Base-by-base conservation (phyloP, 2,797 vertebrate genomes). In the Lepidocolaptes lacrymiger region DNA sequence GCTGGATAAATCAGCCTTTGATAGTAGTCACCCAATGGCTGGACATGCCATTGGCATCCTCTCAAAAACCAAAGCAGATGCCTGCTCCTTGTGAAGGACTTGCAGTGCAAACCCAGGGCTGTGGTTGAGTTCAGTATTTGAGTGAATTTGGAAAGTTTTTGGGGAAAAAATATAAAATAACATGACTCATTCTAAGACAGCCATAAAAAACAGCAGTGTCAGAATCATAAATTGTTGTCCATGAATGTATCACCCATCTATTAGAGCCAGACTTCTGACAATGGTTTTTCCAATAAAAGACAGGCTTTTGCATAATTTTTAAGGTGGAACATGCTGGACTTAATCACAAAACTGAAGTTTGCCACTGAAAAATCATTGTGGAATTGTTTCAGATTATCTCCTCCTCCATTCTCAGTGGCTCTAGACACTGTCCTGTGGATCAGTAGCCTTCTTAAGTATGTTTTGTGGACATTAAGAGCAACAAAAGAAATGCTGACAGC, bases 141-240 rank as follows among this genome's bases (percentile, higher is more conserved):
- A 95, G 41, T n/a, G 58, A 44, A 86, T 88, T 75, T 90, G 63
- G 69, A 84, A 95, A 55, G 34, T 6, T 71, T 90, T 58, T 2
- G 1, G 27, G 4, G 16, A 20, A 1, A 12, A 54, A 64, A 13
- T 6, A 86, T 51, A 95, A 86, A 94, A 69, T 59, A n/a, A 24
- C 63, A 37, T 95, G 83, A 94, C 34, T 94, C 80, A 93, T 85
- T 87, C 74, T 55, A 56, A 87, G 51, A 79, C 62, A 81, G 30
- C 48, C 71, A 92, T 91, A 63, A 93, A 95, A 79, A 85, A 56
- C 48, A 82, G 30, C 55, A 76, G n/a, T 73, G 69, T 77, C 90
- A 94, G 74, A 82, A 90, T 86, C 63, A 90, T 93, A 77, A 91
- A 92, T n/a, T 89, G 36, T 85, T 85, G 88, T 76, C 85, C 54